Percentiles rank a stretch among this genome's conserved stretches.
phyloP scores from a whole-genome alignment of 2,888 invertebrate species.

The Amaurobius ferox region DNA sequence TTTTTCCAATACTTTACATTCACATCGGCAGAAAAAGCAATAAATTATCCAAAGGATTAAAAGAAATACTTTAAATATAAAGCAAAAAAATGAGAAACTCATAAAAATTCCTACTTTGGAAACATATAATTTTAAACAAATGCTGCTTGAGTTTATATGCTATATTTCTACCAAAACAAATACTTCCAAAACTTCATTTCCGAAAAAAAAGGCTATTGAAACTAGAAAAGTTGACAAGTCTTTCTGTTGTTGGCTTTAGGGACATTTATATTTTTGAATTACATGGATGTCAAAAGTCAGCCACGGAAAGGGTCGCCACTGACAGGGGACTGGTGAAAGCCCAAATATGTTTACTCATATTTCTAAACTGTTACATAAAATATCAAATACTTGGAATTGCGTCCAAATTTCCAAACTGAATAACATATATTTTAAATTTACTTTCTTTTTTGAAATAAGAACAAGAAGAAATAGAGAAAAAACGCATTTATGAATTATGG shows the following conservation, averaged over 20 bases:
- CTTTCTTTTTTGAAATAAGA: constrained; percentile 5
- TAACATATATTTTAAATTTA: constrained; percentile 3
- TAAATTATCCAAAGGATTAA: too few species aligned
- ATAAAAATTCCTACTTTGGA: too few species aligned
- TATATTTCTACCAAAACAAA: too few species aligned
- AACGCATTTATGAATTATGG: not conserved
- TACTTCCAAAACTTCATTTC: too few species aligned
- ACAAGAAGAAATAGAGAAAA: too few species aligned
- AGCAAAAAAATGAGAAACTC: too few species aligned
- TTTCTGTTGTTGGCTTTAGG: not conserved
- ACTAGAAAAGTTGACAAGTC: not conserved
- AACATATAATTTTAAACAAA: too few species aligned
- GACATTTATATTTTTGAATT: constrained; percentile 18
- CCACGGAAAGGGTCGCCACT: not conserved
- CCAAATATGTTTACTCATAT: constrained; percentile 5
- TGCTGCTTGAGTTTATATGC: too few species aligned
- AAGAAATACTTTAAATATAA: too few species aligned
- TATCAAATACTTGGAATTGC: constrained; percentile 11
- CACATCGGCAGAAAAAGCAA: too few species aligned
- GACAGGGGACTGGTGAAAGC: not conserved
- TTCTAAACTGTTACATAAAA: constrained; percentile 14
- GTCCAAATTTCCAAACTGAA: constrained; percentile 7
- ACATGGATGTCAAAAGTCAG: constrained; percentile 3
- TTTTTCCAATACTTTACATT: too few species aligned
- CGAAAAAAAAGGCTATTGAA: not conserved